These are phyloP conservation scores for Pelodytes ibericus DNA, from an alignment of 2,797 vertebrate species.

Conservation along the genomic window DNA sequence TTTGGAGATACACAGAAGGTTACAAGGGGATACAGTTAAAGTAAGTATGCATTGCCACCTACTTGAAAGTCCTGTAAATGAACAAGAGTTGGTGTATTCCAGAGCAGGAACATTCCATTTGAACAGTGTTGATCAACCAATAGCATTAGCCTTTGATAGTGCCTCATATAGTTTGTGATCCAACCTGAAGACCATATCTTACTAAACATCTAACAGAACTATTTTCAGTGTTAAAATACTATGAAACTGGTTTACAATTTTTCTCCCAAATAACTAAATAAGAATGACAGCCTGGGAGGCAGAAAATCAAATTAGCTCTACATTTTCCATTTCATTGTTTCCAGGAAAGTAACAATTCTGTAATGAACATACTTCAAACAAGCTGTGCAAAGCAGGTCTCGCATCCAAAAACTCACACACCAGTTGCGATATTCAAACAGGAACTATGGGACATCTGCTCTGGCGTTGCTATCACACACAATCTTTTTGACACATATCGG, in stretches of 20 bases:
- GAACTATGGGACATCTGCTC: conserved; percentile 77
- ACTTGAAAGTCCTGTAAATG: too few relatives aligned
- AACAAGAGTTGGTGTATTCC: too few relatives aligned
- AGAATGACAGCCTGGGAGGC: conserved; percentile 62
- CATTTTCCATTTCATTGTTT: conserved; percentile 76
- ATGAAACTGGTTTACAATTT: conserved; percentile 59
- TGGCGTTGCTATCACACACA: conserved; percentile 76
- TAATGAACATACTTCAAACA: conserved; percentile 71
- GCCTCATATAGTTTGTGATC: too few relatives aligned
- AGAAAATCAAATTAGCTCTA: conserved; percentile 68
- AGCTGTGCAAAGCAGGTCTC: conserved; percentile 71
- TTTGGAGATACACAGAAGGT: too few relatives aligned
- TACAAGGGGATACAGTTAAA: too few relatives aligned
- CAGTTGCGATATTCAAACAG: conserved; percentile 74
- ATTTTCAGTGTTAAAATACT: conserved; percentile 28
- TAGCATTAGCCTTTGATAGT: too few relatives aligned
- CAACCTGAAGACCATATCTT: too few relatives aligned
- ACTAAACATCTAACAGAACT: too few relatives aligned
- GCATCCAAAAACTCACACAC: conserved; percentile 75
- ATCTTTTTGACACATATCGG: conserved; percentile 74
- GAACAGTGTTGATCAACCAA: too few relatives aligned
- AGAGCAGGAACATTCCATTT: too few relatives aligned
- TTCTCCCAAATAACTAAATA: conserved; percentile 64
- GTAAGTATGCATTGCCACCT: too few relatives aligned
- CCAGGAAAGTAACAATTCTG: conserved; percentile 74